Evolutionary conservation across 2,113 vertebrate genomes (phyloP), one percentile per base, ranked within the genome.

Genomic region (Morone chrysops): DNA sequence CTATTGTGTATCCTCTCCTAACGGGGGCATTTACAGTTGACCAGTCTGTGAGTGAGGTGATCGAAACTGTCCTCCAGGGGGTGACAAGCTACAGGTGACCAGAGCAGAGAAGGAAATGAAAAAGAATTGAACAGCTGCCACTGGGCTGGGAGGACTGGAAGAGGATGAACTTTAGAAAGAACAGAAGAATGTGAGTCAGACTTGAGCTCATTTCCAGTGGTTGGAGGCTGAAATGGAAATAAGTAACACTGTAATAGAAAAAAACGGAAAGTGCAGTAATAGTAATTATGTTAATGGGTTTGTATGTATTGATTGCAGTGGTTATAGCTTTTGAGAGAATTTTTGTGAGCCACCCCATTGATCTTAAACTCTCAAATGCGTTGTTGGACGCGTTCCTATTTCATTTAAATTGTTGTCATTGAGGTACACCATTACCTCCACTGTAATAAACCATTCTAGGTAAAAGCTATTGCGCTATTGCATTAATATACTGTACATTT

Each of bases 231-330:
- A 79, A 66, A 78, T 25, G 86, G 72, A 68, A 83, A 31, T 13
- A 82, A 73, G 54, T 60, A 56, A 62, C 63, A n/a, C 22, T 47
- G 9, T 57, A 78, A 84, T 59, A 31, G 43, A 22, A 14, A 22
- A 79, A 81, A 83, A 59, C 4, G 61, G 56, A 80, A 89, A 75
- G 54, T 41, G 48, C 73, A 48, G 38, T 57, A 48, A 80, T 40
- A 67, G 75, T 76, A 71, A 75, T 80, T 17, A 73, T 69, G 60
- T 86, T 87, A 89, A 90, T 88, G 87, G 80, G 18, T 79, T 81
- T 83, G 12, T 81, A 65, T 78, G 41, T 75, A 91, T 87, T 82
- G 80, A 88, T 85, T 75, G 18, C 61, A 43, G 41, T 45, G 40
- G 51, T 84, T 83, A 67, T 65, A 61, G 65, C 75, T 61, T 85